phyloP scores from a whole-genome alignment of 2,888 invertebrate genomes.

The Cryptus armator region DNA sequence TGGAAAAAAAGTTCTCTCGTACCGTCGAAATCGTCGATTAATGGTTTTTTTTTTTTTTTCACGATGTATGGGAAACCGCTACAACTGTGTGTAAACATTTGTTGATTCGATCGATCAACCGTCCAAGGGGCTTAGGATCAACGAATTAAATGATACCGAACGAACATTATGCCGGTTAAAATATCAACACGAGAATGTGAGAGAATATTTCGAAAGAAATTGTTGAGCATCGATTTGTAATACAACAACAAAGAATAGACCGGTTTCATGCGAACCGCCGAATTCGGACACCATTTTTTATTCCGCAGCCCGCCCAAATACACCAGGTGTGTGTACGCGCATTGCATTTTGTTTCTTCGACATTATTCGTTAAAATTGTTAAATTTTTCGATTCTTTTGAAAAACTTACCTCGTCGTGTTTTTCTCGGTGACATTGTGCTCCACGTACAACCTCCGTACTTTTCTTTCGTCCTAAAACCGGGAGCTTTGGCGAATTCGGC shows the following conservation, averaged over 20 bases:
- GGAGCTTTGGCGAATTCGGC: conserved; percentile 10
- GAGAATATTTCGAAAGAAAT: not conserved
- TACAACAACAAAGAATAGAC: conserved; percentile 27
- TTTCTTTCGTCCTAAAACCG: conserved; percentile 12
- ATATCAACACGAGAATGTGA: not conserved
- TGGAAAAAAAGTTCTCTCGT: not conserved
- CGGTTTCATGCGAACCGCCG: conserved; percentile 73
- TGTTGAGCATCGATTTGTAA: not conserved
- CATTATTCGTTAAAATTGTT: not conserved
- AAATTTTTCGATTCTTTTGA: not conserved
- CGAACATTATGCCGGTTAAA: not conserved
- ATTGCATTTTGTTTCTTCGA: conserved; percentile 3
- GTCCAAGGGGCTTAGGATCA: not conserved
- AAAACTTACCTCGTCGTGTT: conserved; percentile 75
- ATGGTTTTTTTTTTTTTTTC: not conserved
- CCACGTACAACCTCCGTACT: conserved; percentile 42
- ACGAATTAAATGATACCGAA: not conserved
- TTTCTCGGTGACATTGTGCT: conserved; percentile 75
- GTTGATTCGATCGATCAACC: not conserved
- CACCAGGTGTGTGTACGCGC: conserved; percentile 65
- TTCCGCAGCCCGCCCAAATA: conserved; percentile 75
- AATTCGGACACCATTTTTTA: conserved; percentile 73
- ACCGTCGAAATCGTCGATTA: not conserved
- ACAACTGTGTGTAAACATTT: not conserved
- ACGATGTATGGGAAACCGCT: not conserved